These are phyloP conservation scores for Suillia variegata DNA, from an alignment of 2,888 invertebrate species.

Conservation along the genomic window DNA sequence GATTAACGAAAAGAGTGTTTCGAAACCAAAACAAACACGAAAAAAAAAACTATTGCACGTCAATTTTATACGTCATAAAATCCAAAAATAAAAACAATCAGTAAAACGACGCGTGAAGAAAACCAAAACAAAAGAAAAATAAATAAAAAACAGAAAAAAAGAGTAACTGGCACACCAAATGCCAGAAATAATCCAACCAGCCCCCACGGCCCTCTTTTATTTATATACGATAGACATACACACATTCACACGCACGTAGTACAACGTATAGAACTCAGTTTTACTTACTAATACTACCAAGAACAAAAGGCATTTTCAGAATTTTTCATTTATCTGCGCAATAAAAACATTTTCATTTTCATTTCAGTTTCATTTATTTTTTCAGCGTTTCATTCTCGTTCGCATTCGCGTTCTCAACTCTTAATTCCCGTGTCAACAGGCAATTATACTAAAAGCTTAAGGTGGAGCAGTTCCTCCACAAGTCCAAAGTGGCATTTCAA, in stretches of 20 bases:
- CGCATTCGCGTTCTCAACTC: not conserved
- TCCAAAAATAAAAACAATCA: constrained; percentile 11
- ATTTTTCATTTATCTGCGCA: constrained; percentile 48
- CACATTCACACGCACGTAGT: constrained; percentile 13
- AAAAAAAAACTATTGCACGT: not conserved
- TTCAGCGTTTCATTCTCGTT: no score
- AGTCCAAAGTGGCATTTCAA: constrained; percentile 10
- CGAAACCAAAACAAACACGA: not conserved
- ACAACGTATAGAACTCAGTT: not conserved
- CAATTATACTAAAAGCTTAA: constrained; percentile 52
- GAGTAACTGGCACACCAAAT: constrained; percentile 23
- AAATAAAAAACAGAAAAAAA: not conserved
- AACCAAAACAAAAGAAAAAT: not conserved
- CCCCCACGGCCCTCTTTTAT: constrained; percentile 13
- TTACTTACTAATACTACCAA: no score
- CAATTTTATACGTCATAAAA: constrained; percentile 6
- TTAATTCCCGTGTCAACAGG: constrained; percentile 51
- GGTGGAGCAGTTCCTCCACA: constrained; percentile 23
- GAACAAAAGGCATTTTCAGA: constrained; percentile 31
- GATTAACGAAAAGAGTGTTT: not conserved
- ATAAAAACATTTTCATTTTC: constrained; percentile 33
- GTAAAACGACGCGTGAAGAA: not conserved
- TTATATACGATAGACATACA: constrained; percentile 5
- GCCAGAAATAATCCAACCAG: constrained; percentile 27
- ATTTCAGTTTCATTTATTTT: not conserved